Conservation (phyloP, 2,888 invertebrate species). For the Pogonocherus hispidulus region DNA sequence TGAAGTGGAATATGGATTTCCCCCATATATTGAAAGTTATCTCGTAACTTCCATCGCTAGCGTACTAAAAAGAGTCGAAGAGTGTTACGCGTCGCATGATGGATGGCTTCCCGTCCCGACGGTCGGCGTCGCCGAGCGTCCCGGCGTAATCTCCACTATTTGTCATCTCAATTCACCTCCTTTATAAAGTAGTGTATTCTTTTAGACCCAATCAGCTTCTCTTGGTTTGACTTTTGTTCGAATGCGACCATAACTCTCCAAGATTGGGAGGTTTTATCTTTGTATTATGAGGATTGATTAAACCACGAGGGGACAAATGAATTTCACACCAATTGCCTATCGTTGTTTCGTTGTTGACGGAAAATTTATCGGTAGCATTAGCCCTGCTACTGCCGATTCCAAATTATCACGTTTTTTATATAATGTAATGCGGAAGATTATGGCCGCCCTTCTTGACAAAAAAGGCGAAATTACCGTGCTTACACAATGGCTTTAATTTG, state of each 20-base stretch:
- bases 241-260: constrained; percentile 63
- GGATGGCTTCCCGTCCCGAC: constrained; percentile 66
- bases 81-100: constrained; percentile 60
- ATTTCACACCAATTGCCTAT: constrained; percentile 68
- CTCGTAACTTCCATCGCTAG: constrained; percentile 25
- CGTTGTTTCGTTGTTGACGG: constrained; percentile 64
- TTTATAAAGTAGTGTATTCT: constrained; percentile 67
- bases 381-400: constrained; percentile 59
- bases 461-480: constrained; percentile 60
- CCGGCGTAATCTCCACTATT: constrained; percentile 66
- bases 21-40: background rate
- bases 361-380: constrained; percentile 64
- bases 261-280: constrained; percentile 66
- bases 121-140: constrained; percentile 63
- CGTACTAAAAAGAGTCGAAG: constrained; percentile 44
- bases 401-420: constrained; percentile 64
- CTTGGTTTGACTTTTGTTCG: constrained; percentile 65
- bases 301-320: constrained; percentile 64
- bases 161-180: constrained; percentile 68
- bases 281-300: constrained; percentile 68
- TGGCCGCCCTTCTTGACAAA: constrained; percentile 40
- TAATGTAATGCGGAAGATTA: constrained; percentile 50
- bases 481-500: constrained; percentile 55
- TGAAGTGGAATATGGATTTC: constrained; percentile 6
- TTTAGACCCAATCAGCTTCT: constrained; percentile 66